Evolutionary conservation across 2,113 vertebrate genomes (phyloP).

Genomic region (Phocoena sinus): DNA sequence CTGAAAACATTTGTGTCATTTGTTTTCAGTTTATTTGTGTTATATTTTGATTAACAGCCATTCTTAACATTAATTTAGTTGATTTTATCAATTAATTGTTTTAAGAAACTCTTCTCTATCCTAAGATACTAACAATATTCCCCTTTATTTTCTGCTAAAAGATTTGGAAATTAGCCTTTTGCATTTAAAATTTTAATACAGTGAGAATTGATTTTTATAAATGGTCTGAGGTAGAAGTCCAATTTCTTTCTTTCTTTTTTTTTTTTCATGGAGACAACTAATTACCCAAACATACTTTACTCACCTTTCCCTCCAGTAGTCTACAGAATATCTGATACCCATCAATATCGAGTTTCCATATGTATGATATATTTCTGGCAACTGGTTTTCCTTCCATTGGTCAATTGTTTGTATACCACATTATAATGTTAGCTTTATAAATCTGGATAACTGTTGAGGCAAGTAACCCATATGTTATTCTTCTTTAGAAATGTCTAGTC

Average conservation of each 20-base stretch:
- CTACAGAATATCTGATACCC: neutral
- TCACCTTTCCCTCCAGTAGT: neutral
- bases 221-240: neutral
- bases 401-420: neutral
- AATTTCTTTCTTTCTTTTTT: neutral
- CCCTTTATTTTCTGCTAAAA: neutral
- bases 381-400: neutral
- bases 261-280: neutral
- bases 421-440: neutral
- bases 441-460: neutral
- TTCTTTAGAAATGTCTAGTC: neutral
- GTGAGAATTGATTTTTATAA: neutral
- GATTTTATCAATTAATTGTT: neutral
- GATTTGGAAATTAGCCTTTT: neutral
- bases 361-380: neutral
- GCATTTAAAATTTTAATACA: neutral
- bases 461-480: neutral
- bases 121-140: neutral
- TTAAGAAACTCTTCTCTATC: neutral
- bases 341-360: neutral
- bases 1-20: neutral
- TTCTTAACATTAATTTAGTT: neutral
- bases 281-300: neutral
- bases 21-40: neutral
- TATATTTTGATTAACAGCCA: neutral